Evolutionary conservation across 2,888 invertebrate species (phyloP), one percentile per base, ranked within the genome.

Genomic region (Pammene fasciana): DNA sequence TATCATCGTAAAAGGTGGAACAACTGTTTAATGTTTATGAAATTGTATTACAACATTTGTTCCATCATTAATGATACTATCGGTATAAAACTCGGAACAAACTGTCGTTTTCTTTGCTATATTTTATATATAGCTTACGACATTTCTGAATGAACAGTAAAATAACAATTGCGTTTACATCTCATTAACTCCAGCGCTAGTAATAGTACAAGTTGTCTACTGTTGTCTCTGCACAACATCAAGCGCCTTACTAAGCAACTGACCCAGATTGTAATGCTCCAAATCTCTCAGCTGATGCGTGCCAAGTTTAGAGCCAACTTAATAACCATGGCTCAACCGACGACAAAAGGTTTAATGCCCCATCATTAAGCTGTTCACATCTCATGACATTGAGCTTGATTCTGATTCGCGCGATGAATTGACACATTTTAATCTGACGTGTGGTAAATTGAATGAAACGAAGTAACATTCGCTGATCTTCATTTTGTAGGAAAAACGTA

Each of bases 261-360:
- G 91, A 88, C 90, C 90, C 81, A 89, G 87, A 85, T 89, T 84
- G 81, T 81, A 82, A 82, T 82, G 87, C 86, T 87, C 88, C 83
- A 85, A 87, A 90, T 90, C 83, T 85, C 80, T 79, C 75, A 77
- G 78, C 74, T 80, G 80, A 86, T 86, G 82, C 83, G 83, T 85
- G 86, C 83, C 85, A 84, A 87, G 84, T 84, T 86, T 83, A 83
- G 75, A 81, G 78, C 77, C 77, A 78, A 79, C 75, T 78, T 76
- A 76, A 79, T 75, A 74, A 59, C 72, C 65, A 48, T 75, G 72
- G 72, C 70, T 67, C 68, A 68, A 72, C 56, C 68, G 70, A 72
- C 68, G 55, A 71, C 71, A 71, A 71, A 59, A 66, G 70, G 70
- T 66, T 66, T 62, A 70, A 70, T 70, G 66, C 56, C 55, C 66